Percentiles rank a stretch among this genome's conserved stretches.
These are phyloP conservation scores for Microtus montanus DNA, from an alignment of 2,113 vertebrate genomes.

Conservation along the genomic window DNA sequence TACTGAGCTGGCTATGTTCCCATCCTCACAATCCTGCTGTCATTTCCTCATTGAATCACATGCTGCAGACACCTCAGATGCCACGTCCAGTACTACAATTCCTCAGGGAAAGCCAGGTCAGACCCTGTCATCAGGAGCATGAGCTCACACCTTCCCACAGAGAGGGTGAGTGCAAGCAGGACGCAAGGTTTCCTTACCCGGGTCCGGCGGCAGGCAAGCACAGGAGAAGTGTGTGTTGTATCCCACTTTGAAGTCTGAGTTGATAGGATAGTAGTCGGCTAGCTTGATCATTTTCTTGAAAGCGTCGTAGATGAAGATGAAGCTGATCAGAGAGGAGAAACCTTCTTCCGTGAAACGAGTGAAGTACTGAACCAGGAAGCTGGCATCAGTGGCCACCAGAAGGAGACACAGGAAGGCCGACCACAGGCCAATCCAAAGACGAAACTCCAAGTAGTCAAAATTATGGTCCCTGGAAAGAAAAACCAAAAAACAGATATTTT, in stretches of 20 bases:
- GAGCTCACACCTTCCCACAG: not conserved
- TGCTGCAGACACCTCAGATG: not conserved
- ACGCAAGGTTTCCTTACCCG: conserved; percentile 84
- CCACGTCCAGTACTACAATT: not conserved
- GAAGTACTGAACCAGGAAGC: conserved; percentile 98
- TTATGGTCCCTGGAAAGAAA: conserved; percentile 89
- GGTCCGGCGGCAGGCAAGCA: conserved; percentile 89
- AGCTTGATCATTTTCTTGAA: conserved; percentile 99
- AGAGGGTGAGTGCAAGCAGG: not conserved
- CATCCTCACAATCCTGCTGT: not conserved
- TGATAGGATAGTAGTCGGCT: conserved; percentile 94
- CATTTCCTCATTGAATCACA: not conserved
- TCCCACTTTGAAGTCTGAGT: conserved; percentile 90
- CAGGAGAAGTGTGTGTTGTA: conserved; percentile 92
- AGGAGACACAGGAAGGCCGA: conserved; percentile 95
- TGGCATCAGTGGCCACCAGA: conserved; percentile 96
- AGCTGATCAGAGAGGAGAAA: conserved; percentile 98
- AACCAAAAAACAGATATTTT: not conserved
- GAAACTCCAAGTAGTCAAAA: conserved; percentile 98
- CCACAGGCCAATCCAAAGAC: conserved; percentile 99
- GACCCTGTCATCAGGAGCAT: not conserved
- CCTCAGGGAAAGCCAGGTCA: not conserved
- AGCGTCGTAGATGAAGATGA: conserved; percentile 99
- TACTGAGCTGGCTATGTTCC: not conserved
- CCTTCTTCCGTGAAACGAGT: conserved; percentile 99